These are phyloP conservation scores for Papilio xuthus DNA, from an alignment of 1,140 invertebrate genomes.

Conservation along the genomic window DNA sequence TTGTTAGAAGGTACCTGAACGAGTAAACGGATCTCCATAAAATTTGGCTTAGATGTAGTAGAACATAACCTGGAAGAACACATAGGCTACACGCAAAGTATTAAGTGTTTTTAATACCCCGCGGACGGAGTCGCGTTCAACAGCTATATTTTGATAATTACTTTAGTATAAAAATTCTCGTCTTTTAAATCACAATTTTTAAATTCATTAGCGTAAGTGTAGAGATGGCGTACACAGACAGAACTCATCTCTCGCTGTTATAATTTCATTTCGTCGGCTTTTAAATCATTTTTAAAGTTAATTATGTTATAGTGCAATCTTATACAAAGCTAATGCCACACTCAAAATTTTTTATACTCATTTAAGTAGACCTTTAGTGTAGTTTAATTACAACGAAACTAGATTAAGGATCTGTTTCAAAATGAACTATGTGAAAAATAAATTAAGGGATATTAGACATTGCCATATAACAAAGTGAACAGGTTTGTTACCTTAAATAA, in stretches of 20 bases:
- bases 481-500: not conserved
- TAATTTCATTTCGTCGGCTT: slow-evolving; percentile 17
- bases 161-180: not conserved
- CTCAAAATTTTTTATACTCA: too few species aligned
- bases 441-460: too few species aligned
- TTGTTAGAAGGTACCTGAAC: too few species aligned
- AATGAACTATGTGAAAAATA: too few species aligned
- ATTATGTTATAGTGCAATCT: slow-evolving; percentile 12
- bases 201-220: slow-evolving; percentile 22
- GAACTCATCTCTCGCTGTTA: not conserved
- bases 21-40: too few species aligned
- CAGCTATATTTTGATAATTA: not conserved
- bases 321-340: not conserved
- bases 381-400: too few species aligned
- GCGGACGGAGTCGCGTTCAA: too few species aligned
- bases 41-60: too few species aligned
- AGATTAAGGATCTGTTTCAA: too few species aligned
- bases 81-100: not conserved
- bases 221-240: slow-evolving; percentile 4
- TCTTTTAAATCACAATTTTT: slow-evolving; percentile 8
- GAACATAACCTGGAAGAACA: not conserved
- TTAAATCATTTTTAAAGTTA: not conserved
- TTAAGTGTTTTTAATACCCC: too few species aligned
- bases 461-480: not conserved
- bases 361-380: too few species aligned